Evolutionary conservation across 2,113 vertebrate genomes (phyloP).

Genomic region (Alosa alosa): DNA sequence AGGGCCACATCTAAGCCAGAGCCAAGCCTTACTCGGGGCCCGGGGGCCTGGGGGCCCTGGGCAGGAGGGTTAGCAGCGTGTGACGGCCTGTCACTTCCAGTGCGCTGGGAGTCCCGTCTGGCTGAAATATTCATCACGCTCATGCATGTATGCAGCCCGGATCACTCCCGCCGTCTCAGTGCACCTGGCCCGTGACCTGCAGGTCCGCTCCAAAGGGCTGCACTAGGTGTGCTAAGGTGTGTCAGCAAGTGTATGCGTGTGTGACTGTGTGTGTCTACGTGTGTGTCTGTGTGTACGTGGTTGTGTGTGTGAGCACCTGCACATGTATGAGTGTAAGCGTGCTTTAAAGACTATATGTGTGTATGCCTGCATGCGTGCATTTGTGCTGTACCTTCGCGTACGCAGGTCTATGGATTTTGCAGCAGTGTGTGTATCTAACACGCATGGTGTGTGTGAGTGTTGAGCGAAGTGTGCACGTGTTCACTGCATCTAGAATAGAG

Average conservation of each 20-base stretch:
- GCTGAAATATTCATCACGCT: conserved; percentile 45
- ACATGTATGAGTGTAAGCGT: background rate
- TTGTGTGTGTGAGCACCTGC: background rate
- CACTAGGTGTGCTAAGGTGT: background rate
- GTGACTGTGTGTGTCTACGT: background rate
- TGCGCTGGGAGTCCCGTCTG: conserved; percentile 29
- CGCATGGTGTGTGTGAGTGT: background rate
- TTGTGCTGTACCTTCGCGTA: too few species aligned
- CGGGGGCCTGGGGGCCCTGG: background rate
- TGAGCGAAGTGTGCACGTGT: background rate
- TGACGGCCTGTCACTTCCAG: conserved; percentile 32
- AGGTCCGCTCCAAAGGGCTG: background rate
- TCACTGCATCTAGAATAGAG: too few species aligned
- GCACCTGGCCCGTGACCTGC: conserved; percentile 26
- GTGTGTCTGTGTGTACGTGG: background rate
- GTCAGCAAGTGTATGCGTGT: background rate
- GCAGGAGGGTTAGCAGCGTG: background rate
- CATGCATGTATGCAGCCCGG: conserved; percentile 37
- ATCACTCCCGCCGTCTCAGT: conserved; percentile 6
- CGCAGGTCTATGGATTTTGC: too few species aligned
- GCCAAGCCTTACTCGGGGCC: background rate
- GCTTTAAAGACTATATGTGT: background rate
- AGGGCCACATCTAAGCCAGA: background rate
- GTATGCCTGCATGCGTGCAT: background rate
- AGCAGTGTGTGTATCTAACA: background rate